phyloP scores from a whole-genome alignment of 2,797 vertebrate species.

The Cyclopterus lumpus region DNA sequence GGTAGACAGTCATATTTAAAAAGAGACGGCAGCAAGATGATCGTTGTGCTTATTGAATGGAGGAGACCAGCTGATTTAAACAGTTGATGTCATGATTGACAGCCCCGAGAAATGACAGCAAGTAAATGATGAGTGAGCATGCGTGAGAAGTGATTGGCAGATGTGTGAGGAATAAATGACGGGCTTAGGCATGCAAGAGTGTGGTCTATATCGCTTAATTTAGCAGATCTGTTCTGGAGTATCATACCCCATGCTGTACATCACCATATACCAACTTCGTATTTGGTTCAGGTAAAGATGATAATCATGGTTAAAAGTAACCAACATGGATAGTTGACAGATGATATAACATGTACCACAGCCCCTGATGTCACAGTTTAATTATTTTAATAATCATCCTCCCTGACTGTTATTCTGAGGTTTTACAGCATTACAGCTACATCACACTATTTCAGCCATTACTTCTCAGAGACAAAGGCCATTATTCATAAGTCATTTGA shows the following conservation, averaged over 20 bases:
- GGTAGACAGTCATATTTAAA: too few relatives aligned
- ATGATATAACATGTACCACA: background rate
- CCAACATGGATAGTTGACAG: background rate
- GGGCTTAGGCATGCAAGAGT: too few relatives aligned
- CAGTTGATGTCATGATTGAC: too few relatives aligned
- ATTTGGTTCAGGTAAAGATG: background rate
- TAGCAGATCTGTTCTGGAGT: background rate
- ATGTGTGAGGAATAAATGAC: too few relatives aligned
- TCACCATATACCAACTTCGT: background rate
- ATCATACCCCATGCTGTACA: too few relatives aligned
- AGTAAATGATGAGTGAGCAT: too few relatives aligned
- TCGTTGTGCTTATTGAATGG: too few relatives aligned
- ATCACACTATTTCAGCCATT: background rate
- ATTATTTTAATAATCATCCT: background rate
- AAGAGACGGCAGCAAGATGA: too few relatives aligned
- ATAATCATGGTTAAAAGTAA: slow-evolving; percentile 3
- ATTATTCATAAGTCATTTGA: background rate
- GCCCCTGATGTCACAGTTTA: background rate
- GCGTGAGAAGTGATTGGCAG: too few relatives aligned
- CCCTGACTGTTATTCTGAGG: background rate
- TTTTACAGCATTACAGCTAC: background rate
- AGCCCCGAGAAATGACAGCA: too few relatives aligned
- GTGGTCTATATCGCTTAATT: too few relatives aligned
- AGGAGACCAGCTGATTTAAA: too few relatives aligned
- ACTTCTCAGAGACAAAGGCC: slow-evolving; percentile 1